phyloP scores from a whole-genome alignment of 1,140 invertebrate species.

The Orchesella cincta region DNA sequence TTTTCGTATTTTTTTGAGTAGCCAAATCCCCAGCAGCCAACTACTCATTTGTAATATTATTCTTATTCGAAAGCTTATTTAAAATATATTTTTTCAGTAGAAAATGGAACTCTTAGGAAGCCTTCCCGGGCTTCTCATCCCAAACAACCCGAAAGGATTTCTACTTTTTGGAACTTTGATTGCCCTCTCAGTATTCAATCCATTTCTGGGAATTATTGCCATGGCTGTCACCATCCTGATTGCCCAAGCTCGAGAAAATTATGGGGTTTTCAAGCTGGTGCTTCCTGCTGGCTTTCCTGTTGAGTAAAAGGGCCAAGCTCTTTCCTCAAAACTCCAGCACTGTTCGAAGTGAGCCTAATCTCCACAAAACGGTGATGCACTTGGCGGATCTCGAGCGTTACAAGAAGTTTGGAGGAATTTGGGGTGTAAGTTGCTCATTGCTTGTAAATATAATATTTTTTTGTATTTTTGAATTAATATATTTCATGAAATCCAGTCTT shows the following conservation, averaged over 20 bases:
- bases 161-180: conserved; percentile 3
- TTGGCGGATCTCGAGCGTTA: conserved; percentile 43
- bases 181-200: neutral
- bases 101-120: too few species aligned
- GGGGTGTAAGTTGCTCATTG: conserved; percentile 44
- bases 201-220: neutral
- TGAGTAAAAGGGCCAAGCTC: too few species aligned
- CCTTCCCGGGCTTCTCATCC: too few species aligned
- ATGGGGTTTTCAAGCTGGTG: conserved; percentile 46
- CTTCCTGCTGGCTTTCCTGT: conserved; percentile 45
- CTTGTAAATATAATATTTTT: too few species aligned
- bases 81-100: too few species aligned
- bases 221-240: neutral
- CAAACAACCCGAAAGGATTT: neutral
- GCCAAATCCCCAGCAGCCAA: too few species aligned
- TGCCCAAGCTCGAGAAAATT: conserved; percentile 33
- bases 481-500: conserved; percentile 12
- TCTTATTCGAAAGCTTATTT: too few species aligned
- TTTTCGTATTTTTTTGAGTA: too few species aligned
- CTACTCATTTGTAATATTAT: too few species aligned
- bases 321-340: conserved; percentile 30
- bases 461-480: neutral
- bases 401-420: conserved; percentile 46
- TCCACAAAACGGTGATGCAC: conserved; percentile 45
- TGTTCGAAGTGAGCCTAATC: conserved; percentile 42